Evolutionary conservation across 2,797 vertebrate species (phyloP).

Genomic region (Falco novaeseelandiae): DNA sequence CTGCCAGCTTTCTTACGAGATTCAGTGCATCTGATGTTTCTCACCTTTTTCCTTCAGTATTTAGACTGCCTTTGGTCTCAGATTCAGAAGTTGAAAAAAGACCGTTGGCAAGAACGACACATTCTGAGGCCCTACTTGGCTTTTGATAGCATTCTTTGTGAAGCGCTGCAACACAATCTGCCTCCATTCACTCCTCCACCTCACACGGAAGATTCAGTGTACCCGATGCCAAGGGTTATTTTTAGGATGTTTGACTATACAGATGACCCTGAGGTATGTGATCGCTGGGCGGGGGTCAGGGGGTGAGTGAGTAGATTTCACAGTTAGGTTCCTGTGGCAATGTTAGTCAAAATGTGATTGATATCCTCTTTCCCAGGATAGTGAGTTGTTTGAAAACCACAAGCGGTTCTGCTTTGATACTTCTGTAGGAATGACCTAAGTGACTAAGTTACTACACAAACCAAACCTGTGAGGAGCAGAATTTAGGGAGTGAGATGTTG

Average conservation of each 20-base stretch:
- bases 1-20: neutral
- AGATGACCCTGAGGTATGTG: conserved; percentile 92
- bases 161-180: conserved; percentile 96
- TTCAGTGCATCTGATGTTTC: neutral
- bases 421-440: neutral
- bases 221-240: conserved; percentile 92
- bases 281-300: neutral
- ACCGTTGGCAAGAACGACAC: conserved; percentile 97
- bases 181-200: conserved; percentile 95
- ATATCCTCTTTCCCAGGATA: neutral
- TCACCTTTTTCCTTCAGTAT: conserved; percentile 81
- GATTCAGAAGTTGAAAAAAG: conserved; percentile 97
- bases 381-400: neutral
- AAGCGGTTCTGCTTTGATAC: neutral
- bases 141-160: conserved; percentile 96
- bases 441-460: neutral
- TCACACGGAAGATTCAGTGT: conserved; percentile 89
- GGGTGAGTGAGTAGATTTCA: neutral
- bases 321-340: neutral
- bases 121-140: conserved; percentile 96
- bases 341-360: neutral
- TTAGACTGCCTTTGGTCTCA: conserved; percentile 98
- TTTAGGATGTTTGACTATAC: conserved; percentile 99
- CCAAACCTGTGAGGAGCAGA: neutral
- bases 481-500: neutral